Conservation (phyloP, 2,113 vertebrate genomes). For the Hoplias malabaricus region DNA sequence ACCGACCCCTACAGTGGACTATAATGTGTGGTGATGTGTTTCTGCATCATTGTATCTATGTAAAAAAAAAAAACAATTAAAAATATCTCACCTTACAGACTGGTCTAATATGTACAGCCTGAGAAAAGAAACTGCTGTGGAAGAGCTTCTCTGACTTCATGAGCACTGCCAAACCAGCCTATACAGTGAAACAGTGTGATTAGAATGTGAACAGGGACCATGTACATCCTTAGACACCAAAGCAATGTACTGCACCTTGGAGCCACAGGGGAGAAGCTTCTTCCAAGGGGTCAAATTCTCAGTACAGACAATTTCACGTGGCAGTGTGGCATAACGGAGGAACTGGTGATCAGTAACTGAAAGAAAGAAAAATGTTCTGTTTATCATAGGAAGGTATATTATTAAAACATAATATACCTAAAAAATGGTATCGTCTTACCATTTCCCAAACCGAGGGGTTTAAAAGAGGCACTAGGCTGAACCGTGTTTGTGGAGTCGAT, state of each 20-base stretch:
- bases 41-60: not conserved
- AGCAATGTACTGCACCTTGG: conserved; percentile 78
- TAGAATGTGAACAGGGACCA: not conserved
- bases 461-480: conserved; percentile 94
- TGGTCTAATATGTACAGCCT: conserved; percentile 91
- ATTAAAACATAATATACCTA: too few species aligned
- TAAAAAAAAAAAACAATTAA: not conserved
- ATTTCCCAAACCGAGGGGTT: conserved; percentile 89
- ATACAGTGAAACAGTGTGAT: conserved; percentile 17
- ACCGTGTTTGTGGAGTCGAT: conserved; percentile 97
- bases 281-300: conserved; percentile 99
- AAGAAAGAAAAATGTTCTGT: conserved; percentile 3
- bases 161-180: conserved; percentile 93
- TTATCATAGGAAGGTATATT: too few species aligned
- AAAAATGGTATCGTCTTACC: too few species aligned
- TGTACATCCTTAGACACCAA: not conserved
- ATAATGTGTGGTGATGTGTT: too few species aligned
- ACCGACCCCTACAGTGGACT: too few species aligned
- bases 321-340: conserved; percentile 90
- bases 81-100: conserved; percentile 81
- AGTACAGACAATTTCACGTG: conserved; percentile 93
- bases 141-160: conserved; percentile 94
- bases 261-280: conserved; percentile 93
- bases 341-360: conserved; percentile 87
- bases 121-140: conserved; percentile 95